Evolutionary conservation across 2,113 vertebrate species (phyloP).

Genomic region (Poicephalus gulielmi): DNA sequence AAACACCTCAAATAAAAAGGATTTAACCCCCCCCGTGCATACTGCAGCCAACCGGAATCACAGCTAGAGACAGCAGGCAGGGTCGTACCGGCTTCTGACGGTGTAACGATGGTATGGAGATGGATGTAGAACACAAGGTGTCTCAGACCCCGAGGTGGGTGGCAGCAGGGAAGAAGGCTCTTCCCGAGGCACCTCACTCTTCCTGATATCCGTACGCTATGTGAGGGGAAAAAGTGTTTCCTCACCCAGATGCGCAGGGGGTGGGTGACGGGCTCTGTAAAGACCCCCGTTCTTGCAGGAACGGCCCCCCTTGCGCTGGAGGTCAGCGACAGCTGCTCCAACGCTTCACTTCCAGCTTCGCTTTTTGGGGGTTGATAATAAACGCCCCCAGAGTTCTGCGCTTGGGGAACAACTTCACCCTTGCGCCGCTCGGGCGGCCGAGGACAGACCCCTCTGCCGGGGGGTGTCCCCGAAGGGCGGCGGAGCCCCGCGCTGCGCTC

Average conservation of each 20-base stretch:
- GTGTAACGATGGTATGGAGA: neutral
- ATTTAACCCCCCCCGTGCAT: neutral
- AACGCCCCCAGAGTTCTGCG: neutral
- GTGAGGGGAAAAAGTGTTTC: neutral
- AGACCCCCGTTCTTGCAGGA: neutral
- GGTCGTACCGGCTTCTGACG: neutral
- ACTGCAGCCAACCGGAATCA: neutral
- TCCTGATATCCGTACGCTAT: accelerated
- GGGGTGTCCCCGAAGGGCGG: neutral
- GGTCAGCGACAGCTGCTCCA: neutral
- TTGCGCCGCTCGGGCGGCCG: neutral
- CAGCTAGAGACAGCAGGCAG: neutral
- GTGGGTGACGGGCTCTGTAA: neutral
- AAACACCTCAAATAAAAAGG: neutral
- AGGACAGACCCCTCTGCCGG: neutral
- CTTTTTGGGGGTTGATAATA: accelerated
- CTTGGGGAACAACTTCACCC: neutral
- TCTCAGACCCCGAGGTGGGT: neutral
- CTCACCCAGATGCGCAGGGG: neutral
- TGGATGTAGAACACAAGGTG: neutral
- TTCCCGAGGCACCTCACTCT: neutral
- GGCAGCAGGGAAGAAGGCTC: neutral
- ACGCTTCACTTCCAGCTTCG: neutral
- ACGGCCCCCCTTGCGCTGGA: neutral
- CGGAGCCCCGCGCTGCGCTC: neutral